Evolutionary conservation across 2,113 vertebrate species (phyloP).

Genomic region (Sylvicapra grimmia): DNA sequence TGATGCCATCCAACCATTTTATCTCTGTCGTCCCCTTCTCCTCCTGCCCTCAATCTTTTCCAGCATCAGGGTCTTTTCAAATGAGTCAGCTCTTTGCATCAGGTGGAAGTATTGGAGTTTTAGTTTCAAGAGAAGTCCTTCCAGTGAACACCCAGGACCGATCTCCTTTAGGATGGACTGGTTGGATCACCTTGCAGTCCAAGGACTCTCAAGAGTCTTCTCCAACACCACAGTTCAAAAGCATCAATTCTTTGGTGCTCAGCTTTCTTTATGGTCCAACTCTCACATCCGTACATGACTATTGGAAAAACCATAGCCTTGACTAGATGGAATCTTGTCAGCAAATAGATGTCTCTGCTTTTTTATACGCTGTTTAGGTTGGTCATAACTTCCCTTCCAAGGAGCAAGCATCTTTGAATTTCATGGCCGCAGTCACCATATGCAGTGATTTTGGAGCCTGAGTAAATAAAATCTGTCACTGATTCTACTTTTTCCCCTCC

Average conservation of each 20-base stretch:
- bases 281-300: neutral
- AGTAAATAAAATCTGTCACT: neutral
- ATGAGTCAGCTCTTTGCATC: neutral
- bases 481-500: neutral
- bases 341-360: neutral
- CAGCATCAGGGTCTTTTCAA: neutral
- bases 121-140: neutral
- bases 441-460: neutral
- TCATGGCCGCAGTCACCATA: neutral
- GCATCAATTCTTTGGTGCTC: accelerated
- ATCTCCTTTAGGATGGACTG: neutral
- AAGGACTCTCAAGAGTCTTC: neutral
- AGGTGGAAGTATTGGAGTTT: neutral
- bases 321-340: neutral
- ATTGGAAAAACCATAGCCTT: neutral
- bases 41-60: neutral
- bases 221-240: neutral
- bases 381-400: neutral
- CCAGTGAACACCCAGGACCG: neutral
- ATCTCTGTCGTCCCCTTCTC: neutral
- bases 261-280: neutral
- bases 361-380: neutral
- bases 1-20: neutral
- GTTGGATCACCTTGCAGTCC: neutral
- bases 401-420: neutral